Evolutionary conservation across 2,888 invertebrate species (phyloP), one percentile per base, ranked within the genome.

Genomic region (Tridacna crocea): DNA sequence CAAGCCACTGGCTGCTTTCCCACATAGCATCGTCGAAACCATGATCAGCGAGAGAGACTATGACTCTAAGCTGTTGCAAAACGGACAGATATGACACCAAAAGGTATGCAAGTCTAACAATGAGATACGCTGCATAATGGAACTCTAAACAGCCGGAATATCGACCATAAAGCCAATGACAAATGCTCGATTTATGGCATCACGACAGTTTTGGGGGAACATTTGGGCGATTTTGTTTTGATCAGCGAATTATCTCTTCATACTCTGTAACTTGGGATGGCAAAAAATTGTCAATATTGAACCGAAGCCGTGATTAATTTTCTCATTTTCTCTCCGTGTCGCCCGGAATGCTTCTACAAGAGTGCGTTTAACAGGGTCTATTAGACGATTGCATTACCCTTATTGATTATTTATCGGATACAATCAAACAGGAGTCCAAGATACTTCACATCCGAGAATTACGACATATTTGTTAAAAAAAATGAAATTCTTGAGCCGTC

Each of bases 251-350:
- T 63, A 74, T 74, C 36, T 74, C 61, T 58, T 58, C 73, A 60
- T 73, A 61, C 36, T 61, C 27, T 47, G 63, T n/a, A 47, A 48
- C 26, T 63, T 11, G 51, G 65, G 46, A 70, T 26, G 61, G 46
- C 66, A 27, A 72, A 61, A 77, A 80, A 75, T 78, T 82, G 82
- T 85, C 85, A 76, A 85, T 85, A 85, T 65, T 82, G 65, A 80
- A 73, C 77, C 80, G 80, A 76, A 80, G 63, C 82, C 61, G 76
- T 80, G 85, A 85, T 85, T 85, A 85, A 82, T 85, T 82, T 82
- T 75, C 85, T 82, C 80, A 85, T 85, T 85, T 82, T 82, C 78
- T 74, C 65, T 66, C 74, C 74, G 65, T 19, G 75, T 55, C 78
- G 58, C 55, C 77, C 85, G 27, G 75, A 82, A 75, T 78, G 77